A percentile compares a stretch with the other conserved stretches of the same genome.
Conservation (phyloP, 2,888 invertebrate genomes). For the Xylota sylvarum region DNA sequence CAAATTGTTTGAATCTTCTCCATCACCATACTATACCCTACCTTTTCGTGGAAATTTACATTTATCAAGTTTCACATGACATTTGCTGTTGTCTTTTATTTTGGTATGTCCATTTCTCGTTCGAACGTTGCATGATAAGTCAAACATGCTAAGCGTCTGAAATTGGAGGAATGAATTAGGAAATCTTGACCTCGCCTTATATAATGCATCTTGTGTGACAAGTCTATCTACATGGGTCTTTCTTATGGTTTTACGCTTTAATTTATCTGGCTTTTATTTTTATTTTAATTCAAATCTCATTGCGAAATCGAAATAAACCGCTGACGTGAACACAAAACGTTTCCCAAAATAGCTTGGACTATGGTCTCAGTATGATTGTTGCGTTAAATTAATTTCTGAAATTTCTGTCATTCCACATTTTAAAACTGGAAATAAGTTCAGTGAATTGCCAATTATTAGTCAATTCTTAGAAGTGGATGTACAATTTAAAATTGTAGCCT, state of each 20-base stretch:
- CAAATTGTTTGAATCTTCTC: too few relatives aligned
- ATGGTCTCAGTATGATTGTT: not conserved
- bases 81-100: not conserved
- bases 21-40: too few relatives aligned
- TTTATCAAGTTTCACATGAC: not conserved
- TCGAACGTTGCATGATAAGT: not conserved
- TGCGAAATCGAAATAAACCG: slow-evolving; percentile 2
- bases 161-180: not conserved
- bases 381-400: not conserved
- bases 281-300: not conserved
- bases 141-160: not conserved
- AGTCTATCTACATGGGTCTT: not conserved
- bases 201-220: not conserved
- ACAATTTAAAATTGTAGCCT: too few relatives aligned
- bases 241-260: not conserved
- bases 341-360: not conserved
- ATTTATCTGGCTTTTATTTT: not conserved
- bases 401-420: not conserved
- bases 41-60: not conserved
- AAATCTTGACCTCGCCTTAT: not conserved
- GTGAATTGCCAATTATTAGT: not conserved
- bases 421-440: not conserved
- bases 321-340: not conserved
- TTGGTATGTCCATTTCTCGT: too few relatives aligned
- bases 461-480: not conserved